Base-by-base conservation (phyloP, 1,140 invertebrate species). In the Aphidius ervi region DNA sequence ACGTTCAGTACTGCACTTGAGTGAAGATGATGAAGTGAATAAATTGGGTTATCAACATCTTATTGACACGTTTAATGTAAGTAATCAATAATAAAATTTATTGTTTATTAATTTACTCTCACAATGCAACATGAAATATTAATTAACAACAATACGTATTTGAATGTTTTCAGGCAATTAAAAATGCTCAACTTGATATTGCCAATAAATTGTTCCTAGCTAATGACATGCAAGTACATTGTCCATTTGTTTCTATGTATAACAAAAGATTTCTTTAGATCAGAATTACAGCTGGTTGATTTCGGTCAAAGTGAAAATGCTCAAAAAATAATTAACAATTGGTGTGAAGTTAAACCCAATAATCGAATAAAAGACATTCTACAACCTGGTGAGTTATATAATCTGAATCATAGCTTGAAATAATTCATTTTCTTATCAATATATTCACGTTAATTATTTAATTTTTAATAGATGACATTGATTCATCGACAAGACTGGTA, bases 311-410 rank as follows among this genome's bases (percentile, higher is more conserved):
- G 52, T 43, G 62, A 68, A 46, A 66, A 70, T 9, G 71, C 81
- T n/a, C 79, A 83, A 2, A 62, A 78, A 9, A 70, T 65, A 6
- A 89, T 92, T 9, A 92, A 92, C 70, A 56, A 64, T 6, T 92
- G 88, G 89, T 86, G 93, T 5, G 83, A 86, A 69, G 67, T 81
- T n/a, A 82, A 88, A 72, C 94, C 92, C 0, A 83, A 88, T 62
- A 77, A 87, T 50, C 87, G 86, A 73, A 91, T 93, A 59, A 84
- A 83, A 63, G 76, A 91, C 70, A 74, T 92, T 9, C 75, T 93
- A 42, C 67, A 73, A 41, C 50, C 74, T 58, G 72, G 80, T 77
- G 63, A 58, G 45, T 43, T 58, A 57, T 43, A 43, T n/a, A n/a
- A n/a, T 16, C 16, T 16, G 16, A 16, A 16, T 16, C 16, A 16